These are phyloP conservation scores for Augiades crinisus DNA, from an alignment of 2,888 invertebrate species.

Conservation along the genomic window DNA sequence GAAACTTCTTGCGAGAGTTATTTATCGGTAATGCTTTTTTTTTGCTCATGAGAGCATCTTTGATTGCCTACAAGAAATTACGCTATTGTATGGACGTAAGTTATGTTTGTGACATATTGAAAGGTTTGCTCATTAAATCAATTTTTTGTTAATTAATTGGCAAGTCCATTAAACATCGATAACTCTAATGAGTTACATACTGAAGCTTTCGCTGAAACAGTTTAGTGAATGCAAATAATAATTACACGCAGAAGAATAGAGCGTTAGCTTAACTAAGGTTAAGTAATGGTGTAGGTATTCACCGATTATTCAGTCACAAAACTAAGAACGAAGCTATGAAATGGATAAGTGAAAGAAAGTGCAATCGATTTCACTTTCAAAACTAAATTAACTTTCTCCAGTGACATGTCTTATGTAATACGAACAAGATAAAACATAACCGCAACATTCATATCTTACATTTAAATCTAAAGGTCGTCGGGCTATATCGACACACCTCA, in stretches of 20 bases:
- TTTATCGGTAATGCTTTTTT: conserved; percentile 19
- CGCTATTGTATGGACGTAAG: not conserved
- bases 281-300: conserved; percentile 24
- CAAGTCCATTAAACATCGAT: too few species aligned
- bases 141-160: not conserved
- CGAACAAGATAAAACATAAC: conserved; percentile 73
- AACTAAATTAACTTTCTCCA: conserved; percentile 81
- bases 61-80: not conserved
- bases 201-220: not conserved
- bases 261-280: conserved; percentile 10
- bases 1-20: conserved; percentile 23
- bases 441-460: conserved; percentile 61
- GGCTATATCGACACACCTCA: conserved; percentile 23
- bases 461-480: conserved; percentile 59
- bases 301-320: conserved; percentile 12
- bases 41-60: not conserved
- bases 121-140: not conserved
- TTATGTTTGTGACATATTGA: not conserved
- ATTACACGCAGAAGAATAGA: not conserved
- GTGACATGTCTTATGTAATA: conserved; percentile 78
- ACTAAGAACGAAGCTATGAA: conserved; percentile 53
- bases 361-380: conserved; percentile 81
- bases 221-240: not conserved
- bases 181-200: too few species aligned
- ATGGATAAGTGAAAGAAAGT: conserved; percentile 78